These are phyloP conservation scores for Papilio protenor DNA, from an alignment of 2,888 invertebrate genomes.

Conservation along the genomic window DNA sequence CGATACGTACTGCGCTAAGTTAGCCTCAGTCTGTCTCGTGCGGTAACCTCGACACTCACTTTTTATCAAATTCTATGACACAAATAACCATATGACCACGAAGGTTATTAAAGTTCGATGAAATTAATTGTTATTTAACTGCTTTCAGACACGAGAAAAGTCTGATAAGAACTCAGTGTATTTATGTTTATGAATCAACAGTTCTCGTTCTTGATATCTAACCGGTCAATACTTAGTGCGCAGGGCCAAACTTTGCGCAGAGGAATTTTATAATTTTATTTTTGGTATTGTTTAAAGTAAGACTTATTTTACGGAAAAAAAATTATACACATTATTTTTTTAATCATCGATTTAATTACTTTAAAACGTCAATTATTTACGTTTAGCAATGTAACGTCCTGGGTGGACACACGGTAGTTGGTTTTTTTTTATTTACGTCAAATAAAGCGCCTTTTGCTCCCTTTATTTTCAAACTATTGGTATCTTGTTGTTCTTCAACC, in stretches of 20 bases:
- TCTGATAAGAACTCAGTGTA: not conserved
- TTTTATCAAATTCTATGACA: slow-evolving; percentile 59
- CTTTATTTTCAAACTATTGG: not conserved
- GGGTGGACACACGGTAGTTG: no score
- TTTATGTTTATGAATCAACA: slow-evolving; percentile 6
- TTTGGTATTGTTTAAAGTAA: not conserved
- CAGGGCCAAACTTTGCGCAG: slow-evolving; percentile 8
- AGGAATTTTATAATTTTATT: not conserved
- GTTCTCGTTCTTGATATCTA: not conserved
- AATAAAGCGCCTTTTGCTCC: not conserved
- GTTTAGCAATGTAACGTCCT: no score
- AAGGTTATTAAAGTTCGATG: slow-evolving; percentile 41
- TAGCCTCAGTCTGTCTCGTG: slow-evolving; percentile 48
- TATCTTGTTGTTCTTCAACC: no score
- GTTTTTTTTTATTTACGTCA: not conserved
- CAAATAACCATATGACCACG: slow-evolving; percentile 52
- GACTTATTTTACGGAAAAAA: no score
- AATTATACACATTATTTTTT: no score
- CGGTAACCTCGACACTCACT: slow-evolving; percentile 75
- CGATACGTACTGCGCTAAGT: slow-evolving; percentile 12
- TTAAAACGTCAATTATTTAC: no score
- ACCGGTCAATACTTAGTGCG: slow-evolving; percentile 16
- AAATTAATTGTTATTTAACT: slow-evolving; percentile 22
- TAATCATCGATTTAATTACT: no score
- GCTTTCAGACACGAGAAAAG: not conserved